Percentiles rank a stretch among this genome's conserved stretches.
Conservation (phyloP, 2,113 vertebrate species). For the cat (Felis catus) region DNA sequence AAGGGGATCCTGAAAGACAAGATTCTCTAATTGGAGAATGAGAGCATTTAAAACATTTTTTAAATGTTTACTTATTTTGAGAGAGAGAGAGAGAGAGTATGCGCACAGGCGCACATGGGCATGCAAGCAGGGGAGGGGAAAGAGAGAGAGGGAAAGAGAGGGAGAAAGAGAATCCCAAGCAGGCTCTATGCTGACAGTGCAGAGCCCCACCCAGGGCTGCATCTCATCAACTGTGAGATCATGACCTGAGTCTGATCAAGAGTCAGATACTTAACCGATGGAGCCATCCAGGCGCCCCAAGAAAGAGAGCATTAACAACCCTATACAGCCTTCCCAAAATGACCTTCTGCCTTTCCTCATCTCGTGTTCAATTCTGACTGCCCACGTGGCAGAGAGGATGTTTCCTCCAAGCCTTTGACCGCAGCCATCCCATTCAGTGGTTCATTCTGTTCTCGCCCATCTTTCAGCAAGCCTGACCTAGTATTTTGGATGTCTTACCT, state of each 20-base stretch:
- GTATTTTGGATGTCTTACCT: not conserved
- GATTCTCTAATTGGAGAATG: not conserved
- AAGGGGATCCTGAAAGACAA: not conserved
- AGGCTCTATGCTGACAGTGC: no score
- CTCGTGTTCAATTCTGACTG: not conserved
- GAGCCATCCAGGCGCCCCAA: no score
- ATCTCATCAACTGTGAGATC: no score
- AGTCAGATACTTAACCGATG: no score
- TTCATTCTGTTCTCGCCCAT: not conserved
- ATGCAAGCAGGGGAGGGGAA: no score
- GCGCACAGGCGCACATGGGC: no score
- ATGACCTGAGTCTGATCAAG: no score
- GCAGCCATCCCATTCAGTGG: not conserved
- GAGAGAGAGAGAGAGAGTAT: no score
- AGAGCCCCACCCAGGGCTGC: no score
- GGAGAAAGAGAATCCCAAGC: no score
- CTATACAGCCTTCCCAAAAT: not conserved
- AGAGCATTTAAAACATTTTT: not conserved
- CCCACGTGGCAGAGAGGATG: not conserved
- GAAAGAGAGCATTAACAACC: not conserved
- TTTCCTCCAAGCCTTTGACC: not conserved
- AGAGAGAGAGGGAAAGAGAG: no score
- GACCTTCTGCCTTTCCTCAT: not conserved
- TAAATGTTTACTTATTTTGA: no score
- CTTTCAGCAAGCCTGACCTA: not conserved